Evolutionary conservation across 2,113 vertebrate genomes (phyloP), one percentile per base, ranked within the genome.

Genomic region (Cairina moschata): DNA sequence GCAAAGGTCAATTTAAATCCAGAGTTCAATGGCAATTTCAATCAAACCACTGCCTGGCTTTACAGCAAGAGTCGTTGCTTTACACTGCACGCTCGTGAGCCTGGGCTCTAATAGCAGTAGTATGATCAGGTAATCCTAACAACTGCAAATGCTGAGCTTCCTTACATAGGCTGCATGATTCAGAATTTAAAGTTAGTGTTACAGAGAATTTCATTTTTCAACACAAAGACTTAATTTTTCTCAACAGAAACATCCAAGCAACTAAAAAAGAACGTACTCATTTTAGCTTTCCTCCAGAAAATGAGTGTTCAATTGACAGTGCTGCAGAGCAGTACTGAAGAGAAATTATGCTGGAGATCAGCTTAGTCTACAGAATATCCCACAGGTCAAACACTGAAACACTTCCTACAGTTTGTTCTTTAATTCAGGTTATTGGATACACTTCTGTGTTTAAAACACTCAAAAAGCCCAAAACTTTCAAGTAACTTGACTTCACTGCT

Each of bases 401-500:
- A 62, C 63, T 91, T 93, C 74, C 55, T 69, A 86, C 58, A 54
- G 12, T 52, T 52, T 22, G 14, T 62, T 90, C 73, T 92, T 94
- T 91, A 93, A 52, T 28, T 85, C 68, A 26, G 17, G 32, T 74
- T 88, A 83, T 21, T 74, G 62, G 93, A 87, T 74, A 89, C 46
- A 91, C 90, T 86, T 97, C 83, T 96, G 4, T 26, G 5, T 85
- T 96, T 91, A 90, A 97, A 94, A 90, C 50, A 6, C 31, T 69
- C 62, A 55, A 88, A 85, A 54, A 56, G 9, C 1, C 34, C 34
- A 23, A 34, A 75, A 77, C 72, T 93, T 97, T 96, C 77, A 85
- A 94, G 84, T 77, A 84, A 54, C 60, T 97, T 98, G 90, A 80
- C 12, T 90, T 98, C 91, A 78, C 12, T 90, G 78, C 31, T 62